Evolutionary conservation across 2,797 vertebrate species (phyloP), one percentile per base, ranked within the genome.

Genomic region (Buceros bicornis): DNA sequence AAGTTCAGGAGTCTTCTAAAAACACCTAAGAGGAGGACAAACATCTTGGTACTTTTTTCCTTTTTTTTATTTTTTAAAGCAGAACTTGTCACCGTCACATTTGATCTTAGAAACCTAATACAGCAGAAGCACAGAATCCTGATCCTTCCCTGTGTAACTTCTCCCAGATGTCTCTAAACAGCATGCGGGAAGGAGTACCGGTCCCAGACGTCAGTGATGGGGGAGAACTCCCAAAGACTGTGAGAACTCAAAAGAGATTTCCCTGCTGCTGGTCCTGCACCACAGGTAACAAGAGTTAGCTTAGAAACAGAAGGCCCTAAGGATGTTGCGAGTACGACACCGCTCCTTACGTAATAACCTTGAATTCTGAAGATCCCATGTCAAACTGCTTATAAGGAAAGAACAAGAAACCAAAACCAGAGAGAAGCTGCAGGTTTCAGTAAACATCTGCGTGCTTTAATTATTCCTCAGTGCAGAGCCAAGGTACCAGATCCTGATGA

Each of bases 321-420:
- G 42, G 1, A 2, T 33, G 33, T 33, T 33, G 33, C 33, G 33
- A 33, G 33, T 33, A 33, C 33, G 33, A 33, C 33, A 33, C 33
- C 33, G 33, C 33, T 20, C 31, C 1, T 1, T 8, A 19, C 2
- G 7, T 1, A 33, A 43, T 5, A 82, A 53, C 28, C 33, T 37
- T 17, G 26, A 62, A 54, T 54, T 40, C 48, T 37, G 15, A 61
- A 66, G 37, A 40, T 24, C 3, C 53, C 21, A 3, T 2, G 11
- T 47, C 54, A 47, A 50, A 51, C n/a, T 16, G 18, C 43, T 16
- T 10, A 16, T 51, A 67, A 25, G 33, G 35, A 77, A n/a, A 11
- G 4, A 65, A 64, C 6, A 16, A 64, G 45, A 51, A 74, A 70
- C 10, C 53, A 61, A 65, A 57, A 25, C 3, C 15, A 19, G 24